Conservation (phyloP, 2,888 invertebrate genomes). For the Epinotia ramella region DNA sequence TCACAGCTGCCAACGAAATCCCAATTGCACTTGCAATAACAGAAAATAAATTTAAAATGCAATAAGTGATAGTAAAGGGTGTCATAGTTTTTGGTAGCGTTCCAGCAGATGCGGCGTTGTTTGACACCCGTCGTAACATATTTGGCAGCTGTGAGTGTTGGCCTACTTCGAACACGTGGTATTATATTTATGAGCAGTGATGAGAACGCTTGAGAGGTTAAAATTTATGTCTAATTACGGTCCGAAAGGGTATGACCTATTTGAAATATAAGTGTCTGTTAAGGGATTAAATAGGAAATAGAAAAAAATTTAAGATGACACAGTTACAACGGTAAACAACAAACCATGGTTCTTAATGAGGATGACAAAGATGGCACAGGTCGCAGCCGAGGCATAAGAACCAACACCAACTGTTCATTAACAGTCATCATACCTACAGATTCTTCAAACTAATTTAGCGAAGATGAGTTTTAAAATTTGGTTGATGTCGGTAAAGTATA, state of each 20-base stretch:
- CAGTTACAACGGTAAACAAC: neutral
- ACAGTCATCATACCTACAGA: neutral
- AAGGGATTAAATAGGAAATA: neutral
- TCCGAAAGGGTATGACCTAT: constrained; percentile 18
- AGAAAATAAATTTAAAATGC: constrained; percentile 21
- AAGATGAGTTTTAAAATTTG: constrained; percentile 23
- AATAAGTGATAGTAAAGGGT: constrained; percentile 27
- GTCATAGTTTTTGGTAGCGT: constrained; percentile 45
- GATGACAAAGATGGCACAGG: neutral
- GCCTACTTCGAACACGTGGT: constrained; percentile 68
- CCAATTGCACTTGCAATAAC: constrained; percentile 4
- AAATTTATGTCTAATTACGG: constrained; percentile 40
- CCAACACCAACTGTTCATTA: neutral
- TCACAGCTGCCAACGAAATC: neutral
- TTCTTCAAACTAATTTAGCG: constrained; percentile 3
- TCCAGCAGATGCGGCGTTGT: constrained; percentile 47
- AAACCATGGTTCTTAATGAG: neutral
- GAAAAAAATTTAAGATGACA: neutral
- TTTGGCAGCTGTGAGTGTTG: constrained; percentile 64
- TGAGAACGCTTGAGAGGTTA: constrained; percentile 42
- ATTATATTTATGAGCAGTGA: constrained; percentile 41
- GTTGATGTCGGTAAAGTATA: constrained; percentile 38
- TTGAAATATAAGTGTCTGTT: constrained; percentile 7
- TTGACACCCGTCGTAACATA: constrained; percentile 61
- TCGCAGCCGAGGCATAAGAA: neutral